phyloP scores from a whole-genome alignment of 2,113 vertebrate species.

The Ahaetulla prasina region DNA sequence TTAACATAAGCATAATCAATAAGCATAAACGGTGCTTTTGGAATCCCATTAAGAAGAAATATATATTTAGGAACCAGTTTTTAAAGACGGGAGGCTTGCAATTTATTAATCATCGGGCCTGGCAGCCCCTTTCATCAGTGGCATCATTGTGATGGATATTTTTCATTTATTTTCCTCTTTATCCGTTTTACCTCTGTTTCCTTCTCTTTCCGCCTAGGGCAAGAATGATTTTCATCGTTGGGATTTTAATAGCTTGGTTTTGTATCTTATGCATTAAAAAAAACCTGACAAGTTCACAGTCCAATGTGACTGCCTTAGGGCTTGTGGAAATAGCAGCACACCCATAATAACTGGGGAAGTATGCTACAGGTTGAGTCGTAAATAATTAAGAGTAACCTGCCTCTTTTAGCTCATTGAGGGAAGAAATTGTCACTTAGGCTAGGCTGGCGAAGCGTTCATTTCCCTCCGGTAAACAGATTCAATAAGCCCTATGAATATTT shows the following conservation, averaged over 20 bases:
- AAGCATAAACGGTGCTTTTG: neutral
- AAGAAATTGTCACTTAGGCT: conserved; percentile 43
- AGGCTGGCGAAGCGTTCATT: conserved; percentile 23
- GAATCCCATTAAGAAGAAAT: neutral
- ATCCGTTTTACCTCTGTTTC: neutral
- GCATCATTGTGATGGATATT: neutral
- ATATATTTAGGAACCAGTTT: neutral
- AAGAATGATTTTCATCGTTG: neutral
- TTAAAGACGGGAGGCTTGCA: neutral
- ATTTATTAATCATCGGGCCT: neutral
- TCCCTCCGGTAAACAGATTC: conserved; percentile 33
- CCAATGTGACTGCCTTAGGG: neutral
- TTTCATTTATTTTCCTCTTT: neutral
- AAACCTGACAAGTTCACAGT: neutral
- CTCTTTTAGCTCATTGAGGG: conserved; percentile 19
- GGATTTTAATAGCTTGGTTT: neutral
- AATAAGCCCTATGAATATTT: conserved; percentile 44
- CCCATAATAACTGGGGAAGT: conserved; percentile 3
- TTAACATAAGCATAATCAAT: neutral
- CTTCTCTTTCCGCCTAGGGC: neutral
- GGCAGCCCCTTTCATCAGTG: neutral
- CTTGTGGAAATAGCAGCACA: neutral
- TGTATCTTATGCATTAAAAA: neutral
- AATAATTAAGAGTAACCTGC: conserved; percentile 56
- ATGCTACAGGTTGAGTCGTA: conserved; percentile 36